Conservation (phyloP, 1,140 invertebrate genomes). For the Drosophila dunni region DNA sequence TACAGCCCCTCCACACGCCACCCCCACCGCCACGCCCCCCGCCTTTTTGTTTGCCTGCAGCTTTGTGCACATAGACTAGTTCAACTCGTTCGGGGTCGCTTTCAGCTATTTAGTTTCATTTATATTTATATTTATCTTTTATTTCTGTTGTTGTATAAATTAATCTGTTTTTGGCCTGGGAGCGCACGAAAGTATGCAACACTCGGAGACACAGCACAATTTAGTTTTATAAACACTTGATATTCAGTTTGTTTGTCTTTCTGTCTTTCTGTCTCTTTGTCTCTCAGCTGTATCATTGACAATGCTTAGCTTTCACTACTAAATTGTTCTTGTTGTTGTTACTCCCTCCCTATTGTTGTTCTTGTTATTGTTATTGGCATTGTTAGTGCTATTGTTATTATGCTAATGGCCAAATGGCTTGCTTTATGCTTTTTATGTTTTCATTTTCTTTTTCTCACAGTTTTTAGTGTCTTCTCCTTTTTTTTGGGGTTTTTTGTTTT, state of each 20-base stretch:
- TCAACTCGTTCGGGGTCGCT: conserved; percentile 20
- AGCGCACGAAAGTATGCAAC: conserved; percentile 36
- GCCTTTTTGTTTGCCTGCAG: too few relatives aligned
- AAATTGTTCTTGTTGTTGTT: conserved; percentile 1
- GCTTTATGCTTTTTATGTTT: conserved; percentile 12
- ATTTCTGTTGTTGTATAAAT: conserved; percentile 16
- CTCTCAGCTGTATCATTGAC: conserved; percentile 17
- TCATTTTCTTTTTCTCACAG: neutral
- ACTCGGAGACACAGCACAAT: neutral
- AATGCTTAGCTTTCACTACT: conserved; percentile 27
- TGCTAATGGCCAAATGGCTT: conserved; percentile 14
- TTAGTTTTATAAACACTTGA: conserved; percentile 56
- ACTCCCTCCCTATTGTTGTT: neutral
- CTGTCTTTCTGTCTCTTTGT: conserved; percentile 14
- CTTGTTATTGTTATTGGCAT: conserved; percentile 10
- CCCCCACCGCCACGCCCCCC: neutral
- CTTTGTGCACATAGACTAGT: conserved; percentile 6
- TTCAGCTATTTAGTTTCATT: neutral
- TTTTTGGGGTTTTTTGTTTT: conserved; percentile 22
- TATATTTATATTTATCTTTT: conserved; percentile 1
- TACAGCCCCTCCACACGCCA: conserved; percentile 6
- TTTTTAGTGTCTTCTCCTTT: conserved; percentile 13
- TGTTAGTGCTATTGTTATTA: conserved; percentile 46
- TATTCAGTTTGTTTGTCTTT: conserved; percentile 27
- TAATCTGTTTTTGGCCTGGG: conserved; percentile 6